A percentile compares a stretch with the other conserved stretches of the same genome.
These are phyloP conservation scores for Apostichopus leukothele DNA, from an alignment of 53 echinoderm and acorn worm genomes.

Conservation along the genomic window DNA sequence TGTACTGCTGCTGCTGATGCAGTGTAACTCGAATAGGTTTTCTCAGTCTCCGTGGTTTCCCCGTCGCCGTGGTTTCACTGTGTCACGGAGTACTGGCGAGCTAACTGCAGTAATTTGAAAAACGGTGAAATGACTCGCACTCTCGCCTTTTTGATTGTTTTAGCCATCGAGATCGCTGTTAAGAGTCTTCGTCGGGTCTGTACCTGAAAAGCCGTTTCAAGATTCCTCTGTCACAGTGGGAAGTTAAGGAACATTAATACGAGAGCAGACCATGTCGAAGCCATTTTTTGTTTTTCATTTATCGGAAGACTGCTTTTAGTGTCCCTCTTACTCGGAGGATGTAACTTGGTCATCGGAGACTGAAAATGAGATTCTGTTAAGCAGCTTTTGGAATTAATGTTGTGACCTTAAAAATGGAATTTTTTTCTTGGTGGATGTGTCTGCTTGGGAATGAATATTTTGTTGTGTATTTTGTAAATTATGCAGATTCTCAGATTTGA, in stretches of 20 bases:
- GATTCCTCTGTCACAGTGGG: neutral
- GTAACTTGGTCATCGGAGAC: neutral
- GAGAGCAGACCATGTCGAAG: too few relatives aligned
- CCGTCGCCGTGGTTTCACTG: neutral
- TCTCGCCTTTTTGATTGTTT: neutral
- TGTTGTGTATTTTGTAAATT: too few relatives aligned
- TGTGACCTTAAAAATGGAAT: neutral
- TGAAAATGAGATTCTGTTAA: neutral
- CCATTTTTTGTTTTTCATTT: too few relatives aligned
- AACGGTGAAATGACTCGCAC: conserved; percentile 10
- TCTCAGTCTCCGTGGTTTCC: neutral
- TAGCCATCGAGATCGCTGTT: neutral
- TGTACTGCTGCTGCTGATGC: neutral
- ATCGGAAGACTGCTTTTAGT: too few relatives aligned
- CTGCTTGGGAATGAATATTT: too few relatives aligned
- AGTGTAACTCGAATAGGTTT: neutral
- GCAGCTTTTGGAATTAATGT: neutral
- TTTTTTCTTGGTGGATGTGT: too few relatives aligned
- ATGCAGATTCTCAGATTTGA: too few relatives aligned
- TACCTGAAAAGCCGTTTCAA: neutral
- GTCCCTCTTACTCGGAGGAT: neutral
- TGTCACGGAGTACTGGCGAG: neutral
- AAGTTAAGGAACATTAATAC: neutral
- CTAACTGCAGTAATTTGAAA: conserved; percentile 1
- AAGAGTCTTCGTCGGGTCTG: neutral